Conservation (phyloP, 2,888 invertebrate genomes). For the Schrankia costaestrigalis region DNA sequence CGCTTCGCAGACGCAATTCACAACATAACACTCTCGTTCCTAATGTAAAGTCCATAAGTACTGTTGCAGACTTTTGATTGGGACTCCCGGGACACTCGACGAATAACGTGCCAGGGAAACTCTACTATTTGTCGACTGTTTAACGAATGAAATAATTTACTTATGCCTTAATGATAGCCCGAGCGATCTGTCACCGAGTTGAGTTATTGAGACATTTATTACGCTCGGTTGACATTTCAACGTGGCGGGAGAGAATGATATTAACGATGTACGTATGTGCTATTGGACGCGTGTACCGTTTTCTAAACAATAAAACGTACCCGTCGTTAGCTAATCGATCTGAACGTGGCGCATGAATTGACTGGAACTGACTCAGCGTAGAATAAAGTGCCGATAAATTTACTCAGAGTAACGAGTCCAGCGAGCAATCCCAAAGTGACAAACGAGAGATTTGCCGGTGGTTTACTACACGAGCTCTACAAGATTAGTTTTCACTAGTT, state of each 20-base stretch:
- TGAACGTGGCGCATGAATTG: conserved; percentile 33
- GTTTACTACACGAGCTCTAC: conserved; percentile 33
- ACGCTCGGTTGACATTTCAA: conserved; percentile 43
- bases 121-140: conserved; percentile 37
- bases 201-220: conserved; percentile 54
- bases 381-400: conserved; percentile 47
- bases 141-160: conserved; percentile 47
- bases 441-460: conserved; percentile 44
- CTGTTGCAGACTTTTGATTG: conserved; percentile 59
- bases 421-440: conserved; percentile 37
- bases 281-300: conserved; percentile 34
- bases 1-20: conserved; percentile 35
- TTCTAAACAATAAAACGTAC: conserved; percentile 43
- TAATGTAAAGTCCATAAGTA: conserved; percentile 45
- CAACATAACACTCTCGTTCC: conserved; percentile 38
- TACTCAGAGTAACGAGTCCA: conserved; percentile 37
- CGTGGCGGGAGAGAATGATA: conserved; percentile 42
- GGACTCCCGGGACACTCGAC: conserved; percentile 32
- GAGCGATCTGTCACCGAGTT: conserved; percentile 45
- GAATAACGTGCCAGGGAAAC: conserved; percentile 22
- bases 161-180: conserved; percentile 44
- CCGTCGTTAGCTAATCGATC: conserved; percentile 39
- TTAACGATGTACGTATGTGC: conserved; percentile 38
- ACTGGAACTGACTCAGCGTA: conserved; percentile 31
- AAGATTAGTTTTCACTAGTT: conserved; percentile 32